Percentiles rank a stretch among this genome's conserved stretches.
Conservation (phyloP, 2,113 vertebrate species). For the Pipra filicauda region DNA sequence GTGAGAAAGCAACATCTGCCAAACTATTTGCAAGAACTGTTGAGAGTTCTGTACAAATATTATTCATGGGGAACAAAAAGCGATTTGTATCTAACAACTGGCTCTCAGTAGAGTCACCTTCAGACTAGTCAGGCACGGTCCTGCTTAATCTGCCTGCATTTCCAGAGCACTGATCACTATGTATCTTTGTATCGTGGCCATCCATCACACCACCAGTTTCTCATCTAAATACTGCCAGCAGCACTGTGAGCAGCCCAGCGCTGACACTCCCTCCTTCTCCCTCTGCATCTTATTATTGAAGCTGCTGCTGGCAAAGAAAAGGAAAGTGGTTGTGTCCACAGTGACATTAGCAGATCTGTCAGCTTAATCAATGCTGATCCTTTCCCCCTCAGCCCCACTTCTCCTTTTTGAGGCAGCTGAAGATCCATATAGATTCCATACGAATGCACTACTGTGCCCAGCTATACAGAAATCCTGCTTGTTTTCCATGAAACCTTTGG, state of each 20-base stretch:
- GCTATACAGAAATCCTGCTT: not conserved
- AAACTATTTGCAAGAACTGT: not conserved
- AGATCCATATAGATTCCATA: not conserved
- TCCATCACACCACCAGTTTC: slow-evolving; percentile 47
- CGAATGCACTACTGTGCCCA: not conserved
- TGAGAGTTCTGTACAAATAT: not conserved
- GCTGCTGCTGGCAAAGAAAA: slow-evolving; percentile 40
- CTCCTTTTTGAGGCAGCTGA: not conserved
- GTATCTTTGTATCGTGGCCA: slow-evolving; percentile 44
- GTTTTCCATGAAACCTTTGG: not conserved
- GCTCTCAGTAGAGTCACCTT: slow-evolving; percentile 41
- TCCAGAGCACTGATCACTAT: slow-evolving; percentile 20
- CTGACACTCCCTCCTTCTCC: not conserved
- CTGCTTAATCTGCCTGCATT: not conserved
- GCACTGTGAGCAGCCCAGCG: not conserved
- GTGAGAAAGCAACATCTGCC: not conserved
- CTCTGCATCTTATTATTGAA: slow-evolving; percentile 35
- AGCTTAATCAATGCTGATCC: slow-evolving; percentile 23
- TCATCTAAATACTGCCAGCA: slow-evolving; percentile 51
- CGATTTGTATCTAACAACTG: not conserved
- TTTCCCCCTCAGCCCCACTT: not conserved
- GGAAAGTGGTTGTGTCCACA: slow-evolving; percentile 6
- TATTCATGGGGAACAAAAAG: not conserved
- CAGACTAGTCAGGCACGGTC: not conserved
- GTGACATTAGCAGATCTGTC: slow-evolving; percentile 8